Base-by-base conservation (phyloP, 2,888 invertebrate species). In the Ditula angustiorana region DNA sequence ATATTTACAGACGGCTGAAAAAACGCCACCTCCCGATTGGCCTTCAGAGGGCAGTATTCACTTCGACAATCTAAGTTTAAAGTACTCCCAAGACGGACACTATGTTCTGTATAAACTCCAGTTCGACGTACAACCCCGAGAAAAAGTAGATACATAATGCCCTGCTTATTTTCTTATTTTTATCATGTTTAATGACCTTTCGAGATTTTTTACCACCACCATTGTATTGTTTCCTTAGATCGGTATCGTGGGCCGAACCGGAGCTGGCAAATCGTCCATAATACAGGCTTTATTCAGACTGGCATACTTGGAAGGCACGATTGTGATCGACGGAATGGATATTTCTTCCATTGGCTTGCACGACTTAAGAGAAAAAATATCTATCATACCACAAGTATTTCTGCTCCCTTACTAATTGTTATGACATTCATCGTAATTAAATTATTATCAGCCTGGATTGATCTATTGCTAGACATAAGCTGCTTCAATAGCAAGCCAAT, bases 201-300 rank as follows among this genome's bases (percentile, higher is more conserved):
- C 5, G 2, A 16, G 7, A n/a, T n/a, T n/a, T 16, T 41, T 50
- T 16, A 28, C 10, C 8, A 13, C 28, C 13, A 28, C n/a, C 2
- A 16, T 23, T 60, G 16, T 44, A 30, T 66, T 55, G 7, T 30
- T 23, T 8, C 73, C 80, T 2, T 67, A 92, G 95, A 86, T 96
- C 28, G 96, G 95, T 0, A 94, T 96, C 35, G 95, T 96, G 2
- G 95, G 95, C 0, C 85, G 95, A 72, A 95, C 95, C 0, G 95
- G 95, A 1, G 95, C 95, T 0, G 95, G 95, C 0, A 95, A 96
- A 76, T 95, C 95, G 1, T 95, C 96, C 0, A 85, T 96, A 47
- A 95, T 96, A 55, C 93, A 95, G 67, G 95, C 95, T 5, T 79
- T 97, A 61, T 96, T 96, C 70, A 79, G 93, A 67, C 74, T 97